Percentiles rank a stretch among this genome's conserved stretches.
Evolutionary conservation across 2,888 invertebrate genomes (phyloP).

Genomic region (Tiliacea citrago): DNA sequence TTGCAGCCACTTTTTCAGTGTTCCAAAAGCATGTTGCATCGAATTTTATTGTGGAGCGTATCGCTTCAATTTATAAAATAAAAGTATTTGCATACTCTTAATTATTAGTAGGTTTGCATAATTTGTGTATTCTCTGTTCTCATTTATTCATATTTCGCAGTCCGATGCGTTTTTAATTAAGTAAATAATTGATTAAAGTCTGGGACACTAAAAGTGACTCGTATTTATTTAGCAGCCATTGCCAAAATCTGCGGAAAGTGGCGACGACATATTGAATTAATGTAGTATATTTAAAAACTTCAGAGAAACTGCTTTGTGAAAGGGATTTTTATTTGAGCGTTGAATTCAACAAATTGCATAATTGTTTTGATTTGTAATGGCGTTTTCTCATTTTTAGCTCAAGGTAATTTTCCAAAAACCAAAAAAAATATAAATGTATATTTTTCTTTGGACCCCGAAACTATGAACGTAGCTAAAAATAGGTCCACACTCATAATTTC

Average conservation of each 20-base stretch:
- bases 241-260: slow-evolving; percentile 66
- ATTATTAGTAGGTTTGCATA: not conserved
- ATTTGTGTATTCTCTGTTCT: not conserved
- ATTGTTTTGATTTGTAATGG: not conserved
- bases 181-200: slow-evolving; percentile 43
- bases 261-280: slow-evolving; percentile 59
- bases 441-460: no score
- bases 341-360: not conserved
- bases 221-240: slow-evolving; percentile 50
- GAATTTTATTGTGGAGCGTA: not conserved
- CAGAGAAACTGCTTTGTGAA: slow-evolving; percentile 28
- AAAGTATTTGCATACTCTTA: not conserved
- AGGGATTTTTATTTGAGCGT: not conserved
- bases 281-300: slow-evolving; percentile 53
- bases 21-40: not conserved
- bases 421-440: no score
- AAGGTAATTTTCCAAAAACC: not conserved
- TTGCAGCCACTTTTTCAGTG: not conserved
- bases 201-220: slow-evolving; percentile 42
- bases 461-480: no score
- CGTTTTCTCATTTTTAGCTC: not conserved
- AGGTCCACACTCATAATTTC: not conserved
- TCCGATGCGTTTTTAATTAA: not conserved
- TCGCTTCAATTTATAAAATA: not conserved
- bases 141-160: not conserved